phyloP scores from a whole-genome alignment of 1,140 invertebrate genomes.

The Chrysoperla carnea region DNA sequence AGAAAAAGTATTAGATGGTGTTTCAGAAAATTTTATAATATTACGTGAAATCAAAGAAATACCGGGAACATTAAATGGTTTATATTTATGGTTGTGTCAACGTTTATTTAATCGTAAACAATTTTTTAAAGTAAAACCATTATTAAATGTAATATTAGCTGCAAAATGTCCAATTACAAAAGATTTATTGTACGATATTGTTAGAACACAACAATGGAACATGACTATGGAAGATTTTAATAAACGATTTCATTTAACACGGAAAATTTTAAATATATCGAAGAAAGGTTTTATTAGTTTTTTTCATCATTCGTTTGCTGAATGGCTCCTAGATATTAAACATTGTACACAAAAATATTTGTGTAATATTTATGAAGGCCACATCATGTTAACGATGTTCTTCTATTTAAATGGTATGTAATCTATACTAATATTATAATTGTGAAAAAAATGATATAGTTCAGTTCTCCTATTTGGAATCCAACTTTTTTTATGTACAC shows the following conservation, averaged over 20 bases:
- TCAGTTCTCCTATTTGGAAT: too few relatives aligned
- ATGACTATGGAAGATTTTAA: slow-evolving; percentile 74
- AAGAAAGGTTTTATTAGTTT: slow-evolving; percentile 49
- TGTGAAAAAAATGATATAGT: too few relatives aligned
- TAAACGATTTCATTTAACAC: slow-evolving; percentile 58
- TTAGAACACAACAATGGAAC: slow-evolving; percentile 61
- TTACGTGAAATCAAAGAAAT: slow-evolving; percentile 73
- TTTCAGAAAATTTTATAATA: slow-evolving; percentile 83
- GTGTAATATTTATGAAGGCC: slow-evolving; percentile 71
- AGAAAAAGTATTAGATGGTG: slow-evolving; percentile 83
- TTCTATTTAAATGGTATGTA: slow-evolving; percentile 36
- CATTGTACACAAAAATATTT: slow-evolving; percentile 90
- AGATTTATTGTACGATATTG: slow-evolving; percentile 60
- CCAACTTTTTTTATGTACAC: too few relatives aligned
- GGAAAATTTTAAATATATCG: slow-evolving; percentile 45
- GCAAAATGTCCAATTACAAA: slow-evolving; percentile 68
- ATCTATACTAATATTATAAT: too few relatives aligned
- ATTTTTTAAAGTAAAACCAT: slow-evolving; percentile 67
- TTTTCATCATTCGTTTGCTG: slow-evolving; percentile 83
- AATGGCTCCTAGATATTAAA: slow-evolving; percentile 90
- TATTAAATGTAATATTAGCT: slow-evolving; percentile 76
- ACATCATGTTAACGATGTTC: slow-evolving; percentile 75
- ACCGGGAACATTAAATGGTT: slow-evolving; percentile 83
- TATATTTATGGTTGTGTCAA: slow-evolving; percentile 91
- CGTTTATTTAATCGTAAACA: slow-evolving; percentile 76